Evolutionary conservation across 2,113 vertebrate genomes (phyloP), one percentile per base, ranked within the genome.

Genomic region (Crypturellus undulatus): DNA sequence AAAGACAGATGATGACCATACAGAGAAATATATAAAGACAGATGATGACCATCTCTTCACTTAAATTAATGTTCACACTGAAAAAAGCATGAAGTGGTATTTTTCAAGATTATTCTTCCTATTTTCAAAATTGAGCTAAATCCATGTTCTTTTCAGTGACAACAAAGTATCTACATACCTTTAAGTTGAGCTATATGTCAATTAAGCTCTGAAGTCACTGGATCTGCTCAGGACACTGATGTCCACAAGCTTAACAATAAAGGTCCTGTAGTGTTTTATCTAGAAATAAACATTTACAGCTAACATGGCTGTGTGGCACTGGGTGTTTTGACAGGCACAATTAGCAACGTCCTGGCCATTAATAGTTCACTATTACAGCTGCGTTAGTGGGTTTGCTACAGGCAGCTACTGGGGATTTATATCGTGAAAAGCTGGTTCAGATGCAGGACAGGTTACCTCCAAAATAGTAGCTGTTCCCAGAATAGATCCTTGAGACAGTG

Each of bases 381-480:
- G 9, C 22, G 20, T 32, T 49, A 20, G 47, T 7, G 13, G 47
- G 6, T 28, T 47, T 45, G 43, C 14, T 22, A 24, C 16, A 16
- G 45, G 20, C 47, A 85, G 15, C 13, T 67, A 1, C 26, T 76
- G 18, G 76, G 79, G 67, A 45, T 12, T 6, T 70, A 26, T 13
- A 59, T 22, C 69, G 40, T 2, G 1, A 52, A 79, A 87, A 49
- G 38, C 38, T 38, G 38, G 38, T 38, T 38, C 38, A 38, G 38
- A 38, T 38, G 38, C 38, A 38, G 38, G 38, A 38, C 38, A 38
- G 38, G 38, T 38, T 68, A 99, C 99, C 99, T 98, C 99, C 99
- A 81, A 99, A 99, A 91, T 98, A 99, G 93, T 99, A 98, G 91
- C 86, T 98, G 68, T 97, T 98, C n/a, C 98, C 98, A 30, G 98